A percentile compares a stretch with the other conserved stretches of the same genome.
Conservation (phyloP, 2,797 vertebrate species). For the Mycteria americana region DNA sequence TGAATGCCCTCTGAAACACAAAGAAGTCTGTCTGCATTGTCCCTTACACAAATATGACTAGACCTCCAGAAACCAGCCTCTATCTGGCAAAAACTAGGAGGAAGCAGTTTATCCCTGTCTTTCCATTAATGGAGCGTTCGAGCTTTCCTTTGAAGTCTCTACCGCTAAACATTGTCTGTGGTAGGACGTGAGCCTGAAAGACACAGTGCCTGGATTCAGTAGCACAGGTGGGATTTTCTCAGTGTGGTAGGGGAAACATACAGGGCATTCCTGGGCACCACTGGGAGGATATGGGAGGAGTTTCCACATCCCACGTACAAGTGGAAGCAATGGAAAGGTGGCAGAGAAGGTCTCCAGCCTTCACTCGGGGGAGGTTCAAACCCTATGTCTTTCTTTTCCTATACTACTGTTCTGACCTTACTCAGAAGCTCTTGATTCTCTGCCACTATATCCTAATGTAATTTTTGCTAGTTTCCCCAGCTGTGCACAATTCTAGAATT, state of each 20-base stretch:
- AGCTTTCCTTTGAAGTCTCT: neutral
- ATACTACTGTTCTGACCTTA: neutral
- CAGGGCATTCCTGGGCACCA: neutral
- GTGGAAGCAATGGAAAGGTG: neutral
- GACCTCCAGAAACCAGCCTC: neutral
- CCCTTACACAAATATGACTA: neutral
- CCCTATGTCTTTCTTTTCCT: neutral
- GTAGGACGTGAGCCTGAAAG: neutral
- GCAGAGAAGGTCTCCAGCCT: neutral
- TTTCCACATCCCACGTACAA: neutral
- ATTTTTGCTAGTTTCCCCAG: neutral
- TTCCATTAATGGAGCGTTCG: neutral
- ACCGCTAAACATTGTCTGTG: neutral
- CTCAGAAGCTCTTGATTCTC: neutral
- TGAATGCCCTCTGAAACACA: neutral
- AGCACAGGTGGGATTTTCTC: neutral
- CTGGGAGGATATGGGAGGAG: accelerated
- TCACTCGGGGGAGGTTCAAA: neutral
- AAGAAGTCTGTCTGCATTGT: neutral
- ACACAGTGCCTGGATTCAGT: neutral
- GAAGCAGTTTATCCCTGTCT: neutral
- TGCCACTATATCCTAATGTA: neutral
- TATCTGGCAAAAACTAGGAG: neutral
- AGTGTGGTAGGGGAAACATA: neutral
- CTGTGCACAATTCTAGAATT: neutral